Percentiles rank a stretch among this genome's conserved stretches.
These are phyloP conservation scores for Corydoras sp. DNA, from an alignment of 2,113 vertebrate genomes.

Conservation along the genomic window DNA sequence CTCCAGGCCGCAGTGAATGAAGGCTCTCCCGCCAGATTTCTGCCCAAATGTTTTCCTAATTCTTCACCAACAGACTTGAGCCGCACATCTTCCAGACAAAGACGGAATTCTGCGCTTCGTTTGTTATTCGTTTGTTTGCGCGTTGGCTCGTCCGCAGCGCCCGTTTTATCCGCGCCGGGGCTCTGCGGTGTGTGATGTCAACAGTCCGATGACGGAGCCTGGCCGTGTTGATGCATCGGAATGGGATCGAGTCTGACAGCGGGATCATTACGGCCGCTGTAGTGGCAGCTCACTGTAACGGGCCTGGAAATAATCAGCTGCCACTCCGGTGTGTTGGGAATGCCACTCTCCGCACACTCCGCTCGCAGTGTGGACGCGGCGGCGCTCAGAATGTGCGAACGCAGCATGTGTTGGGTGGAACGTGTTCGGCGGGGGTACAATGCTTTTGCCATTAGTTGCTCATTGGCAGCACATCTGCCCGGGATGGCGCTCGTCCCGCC, in stretches of 20 bases:
- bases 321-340: too few species aligned
- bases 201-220: conserved; percentile 6
- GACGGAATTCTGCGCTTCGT: neutral
- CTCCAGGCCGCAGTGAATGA: too few species aligned
- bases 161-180: neutral
- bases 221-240: conserved; percentile 29
- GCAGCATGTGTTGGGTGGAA: neutral
- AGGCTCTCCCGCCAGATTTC: too few species aligned
- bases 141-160: neutral
- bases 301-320: neutral
- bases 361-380: too few species aligned
- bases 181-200: conserved; percentile 1
- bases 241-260: conserved; percentile 18
- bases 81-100: too few species aligned
- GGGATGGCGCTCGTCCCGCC: neutral
- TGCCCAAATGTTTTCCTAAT: too few species aligned
- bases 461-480: conserved; percentile 26
- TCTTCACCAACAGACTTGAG: too few species aligned
- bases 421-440: conserved; percentile 4
- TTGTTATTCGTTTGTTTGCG: neutral
- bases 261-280: conserved; percentile 1
- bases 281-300: conserved; percentile 4
- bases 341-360: too few species aligned
- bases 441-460: conserved; percentile 9
- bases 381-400: neutral